Base-by-base conservation (phyloP, 2,113 vertebrate species). In the Mormyrus iriodes region DNA sequence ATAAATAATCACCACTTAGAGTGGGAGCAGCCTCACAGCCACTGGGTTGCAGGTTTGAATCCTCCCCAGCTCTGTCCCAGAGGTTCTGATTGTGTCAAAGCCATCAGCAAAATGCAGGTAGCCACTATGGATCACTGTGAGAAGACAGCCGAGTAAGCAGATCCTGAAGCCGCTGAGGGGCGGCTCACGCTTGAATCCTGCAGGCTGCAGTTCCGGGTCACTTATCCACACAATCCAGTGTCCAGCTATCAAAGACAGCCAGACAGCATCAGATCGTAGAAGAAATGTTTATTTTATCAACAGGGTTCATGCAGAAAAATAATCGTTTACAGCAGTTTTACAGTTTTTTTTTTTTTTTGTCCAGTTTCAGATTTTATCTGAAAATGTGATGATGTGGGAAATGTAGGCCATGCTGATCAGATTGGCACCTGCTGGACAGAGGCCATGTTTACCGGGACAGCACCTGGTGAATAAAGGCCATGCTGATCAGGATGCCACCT, bases 381-480 rank as follows among this genome's bases (percentile, higher is more conserved):
- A 96, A 96, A 93, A 21, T 91, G 93, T 94, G 95, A 91, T 95
- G 95, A 95, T 92, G 94, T 93, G 95, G 93, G 95, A 90, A 95
- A 92, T 92, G 94, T 93, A 61, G 91, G 27, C 61, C 76, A 61
- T 9, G 24, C 55, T 61, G 55, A 19, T 19, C 55, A 19, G 55
- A 15, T 3, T 61, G 15, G 5, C 55, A 82, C 17, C 19, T 17
- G 0, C 15, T 42, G 35, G 31, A 17, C 8, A 39, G 19, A 82
- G 0, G 31, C 76, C 42, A 82, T 44, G 76, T 44, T 69, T 69
- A n/a, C 9, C 58, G 0, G 19, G 0, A 21, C 19, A 4, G 3
- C 88, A 92, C 61, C 24, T 93, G 93, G 90, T 92, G 93, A 94
- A 88, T 89, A 93, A 3, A 21, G 53, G 53, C 19, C 5, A 65